phyloP scores from a whole-genome alignment of 2,113 vertebrate genomes.

The Scalopus aquaticus region DNA sequence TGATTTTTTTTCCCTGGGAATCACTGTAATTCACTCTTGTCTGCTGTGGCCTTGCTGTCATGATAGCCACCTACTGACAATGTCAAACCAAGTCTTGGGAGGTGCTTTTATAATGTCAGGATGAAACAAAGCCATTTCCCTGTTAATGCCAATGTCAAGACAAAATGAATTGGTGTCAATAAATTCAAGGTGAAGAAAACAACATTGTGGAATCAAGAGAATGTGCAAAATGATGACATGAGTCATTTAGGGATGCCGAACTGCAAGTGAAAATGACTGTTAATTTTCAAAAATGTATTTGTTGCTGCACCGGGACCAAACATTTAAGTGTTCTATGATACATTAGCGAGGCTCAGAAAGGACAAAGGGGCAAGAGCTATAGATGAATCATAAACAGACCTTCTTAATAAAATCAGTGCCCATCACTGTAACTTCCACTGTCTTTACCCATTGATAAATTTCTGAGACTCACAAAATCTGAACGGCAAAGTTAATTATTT shows the following conservation, averaged over 20 bases:
- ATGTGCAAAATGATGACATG: slow-evolving; percentile 51
- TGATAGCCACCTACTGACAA: slow-evolving; percentile 53
- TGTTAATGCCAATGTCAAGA: slow-evolving; percentile 69
- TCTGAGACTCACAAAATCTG: neutral
- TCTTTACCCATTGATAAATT: neutral
- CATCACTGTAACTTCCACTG: neutral
- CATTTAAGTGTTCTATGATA: slow-evolving; percentile 17
- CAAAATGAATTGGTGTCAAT: slow-evolving; percentile 78
- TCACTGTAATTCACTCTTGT: slow-evolving; percentile 66
- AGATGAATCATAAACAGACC: neutral
- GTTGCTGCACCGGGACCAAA: neutral
- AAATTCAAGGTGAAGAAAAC: slow-evolving; percentile 73
- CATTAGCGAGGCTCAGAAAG: neutral
- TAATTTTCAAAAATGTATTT: slow-evolving; percentile 64
- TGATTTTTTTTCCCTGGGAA: slow-evolving; percentile 53
- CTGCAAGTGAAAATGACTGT: slow-evolving; percentile 20
- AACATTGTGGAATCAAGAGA: slow-evolving; percentile 66
- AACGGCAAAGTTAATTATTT: neutral
- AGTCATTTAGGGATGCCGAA: slow-evolving; percentile 49
- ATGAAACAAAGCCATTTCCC: slow-evolving; percentile 72
- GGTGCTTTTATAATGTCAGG: slow-evolving; percentile 68
- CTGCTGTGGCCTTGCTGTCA: slow-evolving; percentile 49
- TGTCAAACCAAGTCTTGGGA: slow-evolving; percentile 70
- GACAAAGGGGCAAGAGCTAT: neutral
- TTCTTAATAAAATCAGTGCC: neutral